These are phyloP conservation scores for Antechinus stuartii DNA, from an alignment of 2,113 vertebrate species.

Conservation along the genomic window DNA sequence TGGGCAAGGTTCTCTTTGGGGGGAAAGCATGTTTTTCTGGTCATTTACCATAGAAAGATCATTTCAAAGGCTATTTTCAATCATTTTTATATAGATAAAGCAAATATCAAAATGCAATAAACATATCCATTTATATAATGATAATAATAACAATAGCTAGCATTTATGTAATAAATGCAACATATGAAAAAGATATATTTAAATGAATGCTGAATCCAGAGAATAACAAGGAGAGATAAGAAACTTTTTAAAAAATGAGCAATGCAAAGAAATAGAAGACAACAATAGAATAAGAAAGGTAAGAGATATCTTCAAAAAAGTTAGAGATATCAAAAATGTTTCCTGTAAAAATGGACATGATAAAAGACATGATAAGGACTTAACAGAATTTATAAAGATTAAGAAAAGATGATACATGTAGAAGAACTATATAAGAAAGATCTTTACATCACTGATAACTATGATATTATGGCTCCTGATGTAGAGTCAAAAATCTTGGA, in stretches of 20 bases:
- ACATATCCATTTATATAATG: not conserved
- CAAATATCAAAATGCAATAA: constrained; percentile 3
- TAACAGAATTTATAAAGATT: not conserved
- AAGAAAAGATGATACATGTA: no score
- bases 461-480: no score
- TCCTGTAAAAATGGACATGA: not conserved
- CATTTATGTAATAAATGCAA: not conserved
- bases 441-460: no score
- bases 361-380: not conserved
- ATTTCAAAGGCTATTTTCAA: constrained; percentile 46
- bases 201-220: not conserved
- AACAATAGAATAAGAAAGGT: not conserved
- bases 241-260: not conserved
- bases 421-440: no score
- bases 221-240: not conserved
- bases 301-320: no score
- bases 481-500: no score
- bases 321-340: not conserved
- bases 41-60: constrained; percentile 44
- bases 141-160: not conserved
- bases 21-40: constrained; percentile 37
- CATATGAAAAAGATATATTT: not conserved
- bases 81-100: constrained; percentile 37
- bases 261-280: not conserved
- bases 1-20: constrained; percentile 24